Evolutionary conservation across 2,888 invertebrate species (phyloP), one percentile per base, ranked within the genome.

Genomic region (Anorthoa munda): DNA sequence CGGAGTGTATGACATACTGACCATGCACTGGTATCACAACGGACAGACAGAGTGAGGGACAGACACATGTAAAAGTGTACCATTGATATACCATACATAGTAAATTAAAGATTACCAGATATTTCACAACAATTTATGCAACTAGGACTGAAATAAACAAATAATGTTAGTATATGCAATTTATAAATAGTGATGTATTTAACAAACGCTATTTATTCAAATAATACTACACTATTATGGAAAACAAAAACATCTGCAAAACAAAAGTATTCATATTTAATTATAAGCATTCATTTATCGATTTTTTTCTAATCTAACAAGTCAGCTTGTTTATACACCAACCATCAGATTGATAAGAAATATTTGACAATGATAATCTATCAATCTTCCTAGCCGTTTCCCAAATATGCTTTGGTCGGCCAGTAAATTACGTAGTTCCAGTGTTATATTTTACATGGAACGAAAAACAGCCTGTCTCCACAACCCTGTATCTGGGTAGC

Each of bases 121-220:
- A 39, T 17, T 15, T 53, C 76, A 56, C 56, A 65, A 60, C 13
- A 66, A 5, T 21, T 12, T 45, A 66, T 21, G 53, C 15, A 58
- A 61, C 63, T 15, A 50, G 11, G 23, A 53, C 78, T 79, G 78
- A 61, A 81, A 81, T 81, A 66, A 26, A 75, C 7, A 81, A 76
- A 58, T 5, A 45, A 15, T n/a, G 31, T 39, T 39, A 39, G 39
- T 39, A 39, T 39, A 39, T 9, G 39, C 9, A 7, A 39, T 39
- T 39, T 39, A 39, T 39, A 39, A 39, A 39, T 39, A 39, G 39
- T 1, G 39, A 39, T 39, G 39, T 39, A 39, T 39, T 1, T 39
- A 39, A 39, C n/a, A 31, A n/a, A 59, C 18, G n/a, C 39, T 39
- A 13, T 12, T 4, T 31, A 4, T 31, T n/a, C 11, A 13, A 58